A percentile compares a stretch with the other conserved stretches of the same genome.
Evolutionary conservation across 2,113 vertebrate genomes (phyloP).

Genomic region (Aramus guarauna): DNA sequence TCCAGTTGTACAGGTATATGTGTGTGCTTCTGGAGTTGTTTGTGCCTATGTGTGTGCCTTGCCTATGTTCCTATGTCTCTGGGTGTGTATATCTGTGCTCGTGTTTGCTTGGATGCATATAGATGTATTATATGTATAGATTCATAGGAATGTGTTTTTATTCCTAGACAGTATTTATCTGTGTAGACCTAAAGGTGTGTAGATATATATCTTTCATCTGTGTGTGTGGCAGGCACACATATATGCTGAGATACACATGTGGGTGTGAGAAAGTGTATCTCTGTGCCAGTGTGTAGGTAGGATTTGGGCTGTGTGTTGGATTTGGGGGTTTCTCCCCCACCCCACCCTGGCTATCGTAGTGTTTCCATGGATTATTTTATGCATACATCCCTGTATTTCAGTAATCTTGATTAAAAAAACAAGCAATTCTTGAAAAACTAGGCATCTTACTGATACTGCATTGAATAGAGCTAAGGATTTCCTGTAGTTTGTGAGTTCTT

Average conservation of each 20-base stretch:
- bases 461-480: neutral
- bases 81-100: neutral
- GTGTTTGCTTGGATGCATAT: neutral
- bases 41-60: neutral
- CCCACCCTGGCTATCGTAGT: neutral
- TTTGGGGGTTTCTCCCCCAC: neutral
- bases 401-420: neutral
- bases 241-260: neutral
- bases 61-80: neutral
- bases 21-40: neutral
- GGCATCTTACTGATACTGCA: neutral
- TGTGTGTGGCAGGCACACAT: neutral
- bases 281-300: neutral
- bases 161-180: neutral
- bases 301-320: neutral
- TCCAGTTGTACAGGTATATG: neutral
- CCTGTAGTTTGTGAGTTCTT: neutral
- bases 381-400: neutral
- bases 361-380: neutral
- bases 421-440: neutral
- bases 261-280: neutral
- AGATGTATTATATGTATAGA: neutral
- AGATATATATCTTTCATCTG: neutral
- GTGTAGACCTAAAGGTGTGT: neutral
- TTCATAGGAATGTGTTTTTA: neutral